phyloP scores from a whole-genome alignment of 2,888 invertebrate species.

The Acrobasis repandana region DNA sequence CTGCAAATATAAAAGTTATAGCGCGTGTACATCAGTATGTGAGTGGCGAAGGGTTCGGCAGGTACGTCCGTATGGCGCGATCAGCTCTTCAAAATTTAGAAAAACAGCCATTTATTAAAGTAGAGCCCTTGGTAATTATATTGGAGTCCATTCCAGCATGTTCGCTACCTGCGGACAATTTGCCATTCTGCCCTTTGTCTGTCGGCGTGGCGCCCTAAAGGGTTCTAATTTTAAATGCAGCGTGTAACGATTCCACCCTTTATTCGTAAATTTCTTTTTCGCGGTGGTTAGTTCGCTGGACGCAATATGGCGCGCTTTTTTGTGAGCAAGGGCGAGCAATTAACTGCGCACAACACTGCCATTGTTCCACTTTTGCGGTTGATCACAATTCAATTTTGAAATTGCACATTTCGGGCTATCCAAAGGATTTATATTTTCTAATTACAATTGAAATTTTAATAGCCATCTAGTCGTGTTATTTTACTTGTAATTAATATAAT shows the following conservation, averaged over 20 bases:
- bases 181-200: constrained; percentile 80
- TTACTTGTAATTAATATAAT: too few relatives aligned
- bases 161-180: constrained; percentile 82
- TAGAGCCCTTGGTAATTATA: constrained; percentile 79
- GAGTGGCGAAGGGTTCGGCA: constrained; percentile 71
- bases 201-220: constrained; percentile 83
- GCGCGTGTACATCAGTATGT: constrained; percentile 64
- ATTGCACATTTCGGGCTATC: background rate
- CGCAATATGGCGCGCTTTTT: constrained; percentile 78
- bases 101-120: constrained; percentile 82
- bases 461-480: too few relatives aligned
- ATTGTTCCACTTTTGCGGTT: constrained; percentile 71
- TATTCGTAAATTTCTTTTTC: constrained; percentile 80
- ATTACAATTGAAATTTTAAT: too few relatives aligned
- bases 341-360: constrained; percentile 67
- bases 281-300: constrained; percentile 78
- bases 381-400: constrained; percentile 54
- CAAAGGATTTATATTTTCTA: background rate
- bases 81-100: constrained; percentile 77
- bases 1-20: constrained; percentile 58
- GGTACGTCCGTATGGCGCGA: constrained; percentile 81
- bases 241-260: constrained; percentile 79
- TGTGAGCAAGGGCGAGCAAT: constrained; percentile 75
- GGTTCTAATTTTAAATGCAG: constrained; percentile 81
- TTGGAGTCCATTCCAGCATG: constrained; percentile 73